Conservation (phyloP, 2,888 invertebrate species). For the Stomorhina lunata region DNA sequence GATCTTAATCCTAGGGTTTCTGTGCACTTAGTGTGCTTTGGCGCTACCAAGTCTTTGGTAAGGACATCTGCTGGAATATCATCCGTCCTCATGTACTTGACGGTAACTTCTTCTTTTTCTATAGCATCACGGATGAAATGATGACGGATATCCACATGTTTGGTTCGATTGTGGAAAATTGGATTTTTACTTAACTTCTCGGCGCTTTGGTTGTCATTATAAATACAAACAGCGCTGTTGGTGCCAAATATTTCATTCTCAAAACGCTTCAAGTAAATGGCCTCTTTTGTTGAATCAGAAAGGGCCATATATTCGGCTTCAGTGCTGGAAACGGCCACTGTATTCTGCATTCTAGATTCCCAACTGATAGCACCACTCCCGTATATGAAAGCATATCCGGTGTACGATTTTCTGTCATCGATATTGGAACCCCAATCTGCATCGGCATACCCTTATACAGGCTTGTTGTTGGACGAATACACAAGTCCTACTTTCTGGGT, state of each 20-base stretch:
- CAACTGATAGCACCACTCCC: constrained; percentile 23
- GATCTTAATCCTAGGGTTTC: constrained; percentile 24
- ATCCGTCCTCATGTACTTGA: constrained; percentile 38
- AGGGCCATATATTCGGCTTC: constrained; percentile 13
- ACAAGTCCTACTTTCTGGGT: constrained; percentile 51
- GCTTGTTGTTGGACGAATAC: constrained; percentile 19
- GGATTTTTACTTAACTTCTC: constrained; percentile 19
- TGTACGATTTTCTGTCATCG: constrained; percentile 51
- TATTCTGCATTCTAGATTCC: constrained; percentile 36
- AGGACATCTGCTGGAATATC: constrained; percentile 46
- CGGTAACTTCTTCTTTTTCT: not conserved
- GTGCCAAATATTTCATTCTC: constrained; percentile 13
- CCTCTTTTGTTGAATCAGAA: constrained; percentile 26
- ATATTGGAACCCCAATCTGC: constrained; percentile 44
- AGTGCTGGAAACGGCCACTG: constrained; percentile 21
- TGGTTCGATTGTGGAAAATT: constrained; percentile 32
- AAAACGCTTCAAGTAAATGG: constrained; percentile 34
- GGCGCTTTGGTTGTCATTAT: constrained; percentile 49
- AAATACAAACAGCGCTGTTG: constrained; percentile 18
- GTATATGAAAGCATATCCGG: constrained; percentile 38
- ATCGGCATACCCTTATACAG: constrained; percentile 38
- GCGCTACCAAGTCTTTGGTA: constrained; percentile 31
- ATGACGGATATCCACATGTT: constrained; percentile 35
- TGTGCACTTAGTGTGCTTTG: constrained; percentile 37
- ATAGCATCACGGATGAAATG: constrained; percentile 26